Conservation (phyloP, 2,888 invertebrate genomes). For the Pristionchus entomophagus region DNA sequence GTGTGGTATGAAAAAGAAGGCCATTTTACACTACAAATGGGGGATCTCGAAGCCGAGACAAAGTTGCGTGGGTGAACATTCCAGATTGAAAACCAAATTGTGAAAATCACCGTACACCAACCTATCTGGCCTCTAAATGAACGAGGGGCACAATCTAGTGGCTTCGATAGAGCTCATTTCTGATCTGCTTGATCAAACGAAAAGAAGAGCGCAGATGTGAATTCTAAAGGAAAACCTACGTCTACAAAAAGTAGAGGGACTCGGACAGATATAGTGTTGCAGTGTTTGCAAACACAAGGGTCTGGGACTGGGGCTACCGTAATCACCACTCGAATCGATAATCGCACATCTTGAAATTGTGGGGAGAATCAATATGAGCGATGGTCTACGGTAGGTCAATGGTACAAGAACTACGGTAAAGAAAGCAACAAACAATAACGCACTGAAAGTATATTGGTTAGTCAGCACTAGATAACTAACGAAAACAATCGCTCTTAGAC, state of each 20-base stretch:
- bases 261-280: not conserved
- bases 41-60: not conserved
- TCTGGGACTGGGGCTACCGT: not conserved
- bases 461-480: constrained; percentile 32
- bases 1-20: constrained; percentile 15
- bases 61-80: not conserved
- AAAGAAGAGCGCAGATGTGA: not conserved
- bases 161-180: constrained; percentile 8
- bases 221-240: not conserved
- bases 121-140: not conserved
- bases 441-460: constrained; percentile 30
- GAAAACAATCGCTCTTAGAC: not conserved
- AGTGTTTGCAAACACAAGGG: constrained; percentile 14
- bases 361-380: not conserved
- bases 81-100: not conserved
- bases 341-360: not conserved
- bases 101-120: not conserved
- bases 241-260: constrained; percentile 4
- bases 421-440: not conserved
- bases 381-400: not conserved
- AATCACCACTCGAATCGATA: not conserved
- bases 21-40: constrained; percentile 1
- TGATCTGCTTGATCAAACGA: not conserved
- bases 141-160: not conserved
- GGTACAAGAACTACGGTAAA: constrained; percentile 11